These are phyloP conservation scores for Mallotus villosus DNA, from an alignment of 2,797 vertebrate species.

Conservation along the genomic window DNA sequence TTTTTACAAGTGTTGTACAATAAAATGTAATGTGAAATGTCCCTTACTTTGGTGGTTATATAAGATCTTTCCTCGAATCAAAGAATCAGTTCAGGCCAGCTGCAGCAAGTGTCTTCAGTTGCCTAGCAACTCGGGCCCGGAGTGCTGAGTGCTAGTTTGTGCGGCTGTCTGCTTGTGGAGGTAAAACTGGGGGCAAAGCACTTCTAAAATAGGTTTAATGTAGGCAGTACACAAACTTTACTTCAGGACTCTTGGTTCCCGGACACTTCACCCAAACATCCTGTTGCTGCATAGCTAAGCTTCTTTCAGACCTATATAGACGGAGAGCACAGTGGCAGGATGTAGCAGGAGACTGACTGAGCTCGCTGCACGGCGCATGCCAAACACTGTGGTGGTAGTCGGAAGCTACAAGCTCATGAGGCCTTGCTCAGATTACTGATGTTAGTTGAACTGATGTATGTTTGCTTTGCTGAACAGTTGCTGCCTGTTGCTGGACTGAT, in stretches of 20 bases:
- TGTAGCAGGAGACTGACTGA: too few relatives aligned
- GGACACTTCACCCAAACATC: conserved; percentile 51
- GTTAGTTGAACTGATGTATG: too few relatives aligned
- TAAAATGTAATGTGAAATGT: conserved; percentile 56
- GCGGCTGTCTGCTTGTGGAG: conserved; percentile 78
- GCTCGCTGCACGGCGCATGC: neutral
- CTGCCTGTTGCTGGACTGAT: too few relatives aligned
- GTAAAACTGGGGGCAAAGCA: conserved; percentile 82
- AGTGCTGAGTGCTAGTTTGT: conserved; percentile 63
- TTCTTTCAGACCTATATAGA: conserved; percentile 19
- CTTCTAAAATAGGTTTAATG: conserved; percentile 78
- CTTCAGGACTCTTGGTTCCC: conserved; percentile 59
- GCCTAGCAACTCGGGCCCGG: conserved; percentile 82
- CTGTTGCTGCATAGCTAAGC: conserved; percentile 27
- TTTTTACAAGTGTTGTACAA: conserved; percentile 14
- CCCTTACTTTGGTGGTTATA: conserved; percentile 63
- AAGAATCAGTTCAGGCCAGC: conserved; percentile 78
- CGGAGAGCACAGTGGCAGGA: neutral
- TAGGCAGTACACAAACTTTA: conserved; percentile 77
- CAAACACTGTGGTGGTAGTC: neutral
- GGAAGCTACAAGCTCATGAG: conserved; percentile 14
- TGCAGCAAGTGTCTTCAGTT: conserved; percentile 82
- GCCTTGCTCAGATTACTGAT: neutral
- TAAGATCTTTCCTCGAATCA: conserved; percentile 78
- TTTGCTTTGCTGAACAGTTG: too few relatives aligned